phyloP scores from a whole-genome alignment of 2,113 vertebrate genomes.

The Zapornia atra region DNA sequence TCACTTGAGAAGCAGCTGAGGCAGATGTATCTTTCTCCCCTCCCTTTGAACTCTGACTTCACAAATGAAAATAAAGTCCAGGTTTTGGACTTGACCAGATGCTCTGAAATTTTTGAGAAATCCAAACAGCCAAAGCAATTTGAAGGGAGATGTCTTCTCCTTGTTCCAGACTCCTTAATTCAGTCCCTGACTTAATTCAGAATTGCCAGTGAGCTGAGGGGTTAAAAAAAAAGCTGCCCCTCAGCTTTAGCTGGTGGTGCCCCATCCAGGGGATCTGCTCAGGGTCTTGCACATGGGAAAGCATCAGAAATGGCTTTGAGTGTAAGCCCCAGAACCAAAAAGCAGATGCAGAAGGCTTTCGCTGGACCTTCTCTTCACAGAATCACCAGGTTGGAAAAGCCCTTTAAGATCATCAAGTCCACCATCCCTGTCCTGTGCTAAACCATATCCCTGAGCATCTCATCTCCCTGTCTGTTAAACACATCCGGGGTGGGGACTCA shows the following conservation, averaged over 20 bases:
- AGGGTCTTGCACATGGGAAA: rapidly evolving
- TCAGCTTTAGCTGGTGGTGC: neutral
- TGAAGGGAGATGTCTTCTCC: neutral
- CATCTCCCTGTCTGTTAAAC: too few relatives aligned
- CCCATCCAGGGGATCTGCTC: neutral
- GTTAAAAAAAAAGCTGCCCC: neutral
- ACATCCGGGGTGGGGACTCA: too few relatives aligned
- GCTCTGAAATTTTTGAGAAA: neutral
- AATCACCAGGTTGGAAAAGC: too few relatives aligned
- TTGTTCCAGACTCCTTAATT: neutral
- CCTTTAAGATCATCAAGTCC: too few relatives aligned
- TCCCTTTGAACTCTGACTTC: neutral
- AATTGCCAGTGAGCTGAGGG: neutral
- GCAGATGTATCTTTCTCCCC: neutral
- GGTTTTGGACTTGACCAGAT: neutral
- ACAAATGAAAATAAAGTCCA: neutral
- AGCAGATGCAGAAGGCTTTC: neutral
- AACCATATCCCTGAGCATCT: too few relatives aligned
- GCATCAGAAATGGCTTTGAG: neutral
- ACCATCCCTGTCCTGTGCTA: too few relatives aligned
- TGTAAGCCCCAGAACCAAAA: neutral
- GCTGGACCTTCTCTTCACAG: neutral
- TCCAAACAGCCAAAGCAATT: neutral
- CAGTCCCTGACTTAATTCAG: neutral
- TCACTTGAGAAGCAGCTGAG: neutral